A percentile compares a stretch with the other conserved stretches of the same genome.
phyloP scores from a whole-genome alignment of 2,888 invertebrate species.

The Emmelina monodactyla region DNA sequence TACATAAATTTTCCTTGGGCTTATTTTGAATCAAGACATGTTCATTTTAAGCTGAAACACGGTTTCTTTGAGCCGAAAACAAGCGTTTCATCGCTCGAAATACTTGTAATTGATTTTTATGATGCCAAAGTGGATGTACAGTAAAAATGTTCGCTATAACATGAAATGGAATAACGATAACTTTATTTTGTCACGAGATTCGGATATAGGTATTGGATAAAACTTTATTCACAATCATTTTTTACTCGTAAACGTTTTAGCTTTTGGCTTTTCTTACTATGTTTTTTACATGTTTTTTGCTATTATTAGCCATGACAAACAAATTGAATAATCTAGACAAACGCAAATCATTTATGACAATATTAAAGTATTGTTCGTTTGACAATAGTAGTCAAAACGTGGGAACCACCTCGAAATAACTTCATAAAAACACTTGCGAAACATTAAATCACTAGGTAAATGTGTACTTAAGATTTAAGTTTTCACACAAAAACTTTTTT shows the following conservation, averaged over 20 bases:
- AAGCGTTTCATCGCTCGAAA: neutral
- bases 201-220: neutral
- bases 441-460: neutral
- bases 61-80: no score
- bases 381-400: neutral
- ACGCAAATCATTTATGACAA: neutral
- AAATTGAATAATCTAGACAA: neutral
- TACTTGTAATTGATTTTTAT: neutral
- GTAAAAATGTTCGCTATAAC: neutral
- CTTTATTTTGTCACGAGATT: neutral
- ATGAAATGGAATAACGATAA: neutral
- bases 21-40: slow-evolving; percentile 17
- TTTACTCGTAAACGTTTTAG: neutral
- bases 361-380: neutral
- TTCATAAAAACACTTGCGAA: neutral
- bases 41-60: no score
- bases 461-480: neutral
- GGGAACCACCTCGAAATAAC: neutral
- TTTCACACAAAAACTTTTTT: slow-evolving; percentile 1
- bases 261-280: neutral
- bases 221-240: neutral
- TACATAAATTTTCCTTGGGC: slow-evolving; percentile 27
- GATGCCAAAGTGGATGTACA: neutral
- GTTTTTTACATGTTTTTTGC: neutral
- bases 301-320: no score